A percentile compares a stretch with the other conserved stretches of the same genome.
phyloP scores from a whole-genome alignment of 2,888 invertebrate species.

The Acronicta alni region DNA sequence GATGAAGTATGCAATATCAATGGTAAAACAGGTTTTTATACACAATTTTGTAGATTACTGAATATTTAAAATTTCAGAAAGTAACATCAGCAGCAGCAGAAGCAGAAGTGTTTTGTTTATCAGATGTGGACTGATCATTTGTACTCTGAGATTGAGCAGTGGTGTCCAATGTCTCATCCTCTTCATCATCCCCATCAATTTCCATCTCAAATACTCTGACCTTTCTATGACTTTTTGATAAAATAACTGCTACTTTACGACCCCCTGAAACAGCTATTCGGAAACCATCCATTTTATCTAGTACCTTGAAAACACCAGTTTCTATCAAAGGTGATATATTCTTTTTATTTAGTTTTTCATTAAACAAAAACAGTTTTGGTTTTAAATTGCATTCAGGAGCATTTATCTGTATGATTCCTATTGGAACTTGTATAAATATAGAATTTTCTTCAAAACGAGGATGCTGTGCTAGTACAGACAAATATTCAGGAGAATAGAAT shows the following conservation, averaged over 20 bases:
- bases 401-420: conserved; percentile 84
- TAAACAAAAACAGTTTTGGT: conserved; percentile 78
- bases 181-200: conserved; percentile 97
- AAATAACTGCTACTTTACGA: conserved; percentile 94
- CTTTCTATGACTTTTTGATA: conserved; percentile 94
- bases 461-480: conserved; percentile 92
- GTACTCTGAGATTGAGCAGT: conserved; percentile 78
- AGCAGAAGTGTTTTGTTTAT: conserved; percentile 59
- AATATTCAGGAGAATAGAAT: conserved; percentile 92
- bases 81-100: conserved; percentile 60
- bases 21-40: too few species aligned
- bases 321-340: conserved; percentile 89
- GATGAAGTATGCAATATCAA: too few species aligned
- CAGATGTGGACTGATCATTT: conserved; percentile 69
- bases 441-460: conserved; percentile 78
- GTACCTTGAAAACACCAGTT: conserved; percentile 86
- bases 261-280: conserved; percentile 95
- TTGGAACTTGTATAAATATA: conserved; percentile 85
- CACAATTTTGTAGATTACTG: too few species aligned
- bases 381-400: conserved; percentile 76
- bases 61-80: conserved; percentile 40
- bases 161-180: conserved; percentile 89
- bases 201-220: conserved; percentile 97
- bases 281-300: conserved; percentile 92
- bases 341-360: conserved; percentile 81